Evolutionary conservation across 1,140 invertebrate genomes (phyloP), one percentile per base, ranked within the genome.

Genomic region (Ladona fulva): DNA sequence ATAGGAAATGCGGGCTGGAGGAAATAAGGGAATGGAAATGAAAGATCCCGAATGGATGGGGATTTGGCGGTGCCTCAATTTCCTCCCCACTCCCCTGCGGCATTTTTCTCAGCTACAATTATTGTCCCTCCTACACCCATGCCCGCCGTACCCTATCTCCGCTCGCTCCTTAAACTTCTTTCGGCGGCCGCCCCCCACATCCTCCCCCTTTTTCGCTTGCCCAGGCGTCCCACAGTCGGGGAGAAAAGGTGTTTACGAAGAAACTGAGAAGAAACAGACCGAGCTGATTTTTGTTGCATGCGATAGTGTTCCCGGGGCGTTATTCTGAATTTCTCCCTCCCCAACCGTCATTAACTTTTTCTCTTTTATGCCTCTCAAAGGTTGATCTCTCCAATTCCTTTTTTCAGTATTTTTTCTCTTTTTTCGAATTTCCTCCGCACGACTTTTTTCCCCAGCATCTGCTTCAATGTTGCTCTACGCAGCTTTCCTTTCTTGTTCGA

Each of bases 191-290:
- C n/a, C n/a, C n/a, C n/a, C n/a, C n/a, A n/a, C n/a, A 19, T 66
- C 52, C 16, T 66, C 52, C n/a, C n/a, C n/a, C n/a, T n/a, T n/a
- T n/a, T n/a, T n/a, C n/a, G n/a, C 16, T 66, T 12, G n/a, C 52
- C 52, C 52, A 3, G 52, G 52, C 52, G 52, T 66, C 52, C 52
- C 52, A 66, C 16, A 66, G 52, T 66, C 52, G 52, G 52, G 52
- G 52, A 22, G 52, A 12, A 22, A 22, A 66, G 52, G 52, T 66
- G 52, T 66, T 66, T 66, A 66, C 52, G 52, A 66, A 66, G 52
- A 66, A 66, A 66, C 52, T 66, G 52, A 66, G 52, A 66, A 66
- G 52, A 66, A 66, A 66, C 52, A 66, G 52, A 66, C 52, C 52
- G 52, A 22, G 52, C 52, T 66, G 52, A 66, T 66, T 66, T 37